A percentile compares a stretch with the other conserved stretches of the same genome.
Conservation (phyloP, 2,113 vertebrate species). For the Podarcis raffonei region DNA sequence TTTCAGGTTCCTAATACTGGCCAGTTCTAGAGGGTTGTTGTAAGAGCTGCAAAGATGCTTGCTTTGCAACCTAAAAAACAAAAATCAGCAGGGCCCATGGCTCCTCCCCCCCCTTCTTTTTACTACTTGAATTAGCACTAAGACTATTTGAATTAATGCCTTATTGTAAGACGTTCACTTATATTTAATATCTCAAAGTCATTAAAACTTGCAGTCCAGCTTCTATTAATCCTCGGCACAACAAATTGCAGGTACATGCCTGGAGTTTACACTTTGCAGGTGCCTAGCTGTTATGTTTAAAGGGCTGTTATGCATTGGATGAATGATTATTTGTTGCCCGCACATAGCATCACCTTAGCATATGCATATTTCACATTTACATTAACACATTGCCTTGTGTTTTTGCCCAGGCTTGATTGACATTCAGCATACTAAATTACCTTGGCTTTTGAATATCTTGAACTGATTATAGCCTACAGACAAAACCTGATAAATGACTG, state of each 20-base stretch:
- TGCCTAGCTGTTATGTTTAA: conserved; percentile 24
- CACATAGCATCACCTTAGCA: conserved; percentile 39
- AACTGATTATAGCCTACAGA: conserved; percentile 69
- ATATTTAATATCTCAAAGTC: not conserved
- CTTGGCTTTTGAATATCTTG: conserved; percentile 63
- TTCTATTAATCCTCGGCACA: not conserved
- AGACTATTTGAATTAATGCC: not conserved
- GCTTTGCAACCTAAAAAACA: not conserved
- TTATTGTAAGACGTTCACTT: not conserved
- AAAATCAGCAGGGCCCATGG: not conserved
- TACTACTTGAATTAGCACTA: not conserved
- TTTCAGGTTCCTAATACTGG: not conserved
- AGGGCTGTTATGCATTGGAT: conserved; percentile 19
- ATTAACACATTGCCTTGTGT: conserved; percentile 37
- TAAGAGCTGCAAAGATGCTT: not conserved
- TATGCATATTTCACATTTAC: conserved; percentile 56
- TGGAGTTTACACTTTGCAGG: conserved; percentile 43
- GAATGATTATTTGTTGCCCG: conserved; percentile 14
- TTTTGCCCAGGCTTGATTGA: conserved; percentile 65
- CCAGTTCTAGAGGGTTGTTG: not conserved
- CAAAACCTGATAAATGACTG: conserved; percentile 52
- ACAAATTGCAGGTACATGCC: not conserved
- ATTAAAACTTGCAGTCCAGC: conserved; percentile 1
- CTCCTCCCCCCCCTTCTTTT: not conserved
- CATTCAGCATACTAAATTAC: conserved; percentile 57